Percentiles rank a stretch among this genome's conserved stretches.
Evolutionary conservation across 2,888 invertebrate genomes (phyloP).

Genomic region (Folsomia manolachei): DNA sequence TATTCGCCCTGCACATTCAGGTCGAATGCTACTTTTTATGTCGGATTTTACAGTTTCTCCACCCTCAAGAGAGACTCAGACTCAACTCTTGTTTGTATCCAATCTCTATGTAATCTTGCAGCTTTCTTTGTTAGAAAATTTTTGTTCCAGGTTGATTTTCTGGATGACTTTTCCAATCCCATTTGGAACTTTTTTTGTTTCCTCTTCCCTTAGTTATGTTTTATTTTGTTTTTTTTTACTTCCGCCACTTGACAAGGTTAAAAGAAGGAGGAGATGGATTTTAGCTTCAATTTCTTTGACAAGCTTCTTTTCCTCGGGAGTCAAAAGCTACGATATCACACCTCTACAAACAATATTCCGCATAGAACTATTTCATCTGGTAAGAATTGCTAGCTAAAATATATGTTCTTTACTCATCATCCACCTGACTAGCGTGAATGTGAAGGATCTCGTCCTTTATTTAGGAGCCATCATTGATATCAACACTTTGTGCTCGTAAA

Average conservation of each 20-base stretch:
- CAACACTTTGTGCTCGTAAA: neutral
- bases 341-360: neutral
- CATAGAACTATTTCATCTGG: no score
- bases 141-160: neutral
- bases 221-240: neutral
- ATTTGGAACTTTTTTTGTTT: slow-evolving; percentile 6
- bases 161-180: slow-evolving; percentile 12
- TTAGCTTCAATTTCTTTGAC: neutral
- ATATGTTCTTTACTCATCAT: no score
- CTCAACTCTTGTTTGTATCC: no score
- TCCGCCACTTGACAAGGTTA: neutral
- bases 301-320: neutral
- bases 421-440: neutral
- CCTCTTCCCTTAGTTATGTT: slow-evolving; percentile 14
- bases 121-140: neutral
- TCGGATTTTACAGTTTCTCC: neutral
- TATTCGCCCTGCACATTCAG: neutral
- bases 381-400: no score
- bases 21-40: neutral
- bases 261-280: neutral
- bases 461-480: neutral
- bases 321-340: no score
- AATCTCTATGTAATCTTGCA: no score
- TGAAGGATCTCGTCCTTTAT: neutral
- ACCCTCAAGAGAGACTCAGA: no score